Evolutionary conservation across 1,140 invertebrate genomes (phyloP).

Genomic region (Hyphantria cunea): DNA sequence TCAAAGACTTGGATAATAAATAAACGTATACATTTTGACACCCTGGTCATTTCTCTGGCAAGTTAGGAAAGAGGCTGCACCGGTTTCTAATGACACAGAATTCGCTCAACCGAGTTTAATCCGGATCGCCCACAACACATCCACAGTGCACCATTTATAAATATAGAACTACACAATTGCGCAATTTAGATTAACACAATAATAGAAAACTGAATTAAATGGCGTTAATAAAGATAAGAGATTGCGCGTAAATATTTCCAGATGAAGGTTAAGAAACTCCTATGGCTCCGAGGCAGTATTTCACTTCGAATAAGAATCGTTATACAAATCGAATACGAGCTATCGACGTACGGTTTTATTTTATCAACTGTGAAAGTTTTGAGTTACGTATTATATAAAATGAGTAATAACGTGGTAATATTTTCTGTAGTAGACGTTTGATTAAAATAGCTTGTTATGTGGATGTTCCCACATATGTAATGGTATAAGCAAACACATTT

Average conservation of each 20-base stretch:
- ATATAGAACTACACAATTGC: constrained; percentile 60
- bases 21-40: constrained; percentile 28
- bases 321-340: not conserved
- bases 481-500: too few relatives aligned
- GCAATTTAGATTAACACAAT: constrained; percentile 53
- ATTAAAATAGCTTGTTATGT: too few relatives aligned
- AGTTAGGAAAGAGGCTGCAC: constrained; percentile 40
- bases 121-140: constrained; percentile 63
- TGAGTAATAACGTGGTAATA: not conserved
- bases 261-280: constrained; percentile 17
- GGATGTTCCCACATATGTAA: too few relatives aligned
- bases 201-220: constrained; percentile 42
- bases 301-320: constrained; percentile 3
- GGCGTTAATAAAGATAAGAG: constrained; percentile 27
- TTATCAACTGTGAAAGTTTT: constrained; percentile 13
- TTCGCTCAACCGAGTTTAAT: constrained; percentile 38
- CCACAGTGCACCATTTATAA: constrained; percentile 46
- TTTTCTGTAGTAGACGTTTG: too few relatives aligned
- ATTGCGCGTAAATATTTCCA: constrained; percentile 20
- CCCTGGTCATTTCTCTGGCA: constrained; percentile 28
- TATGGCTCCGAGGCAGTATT: not conserved
- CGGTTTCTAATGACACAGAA: constrained; percentile 48
- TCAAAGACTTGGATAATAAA: constrained; percentile 14
- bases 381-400: constrained; percentile 12
- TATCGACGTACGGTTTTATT: constrained; percentile 15